Evolutionary conservation across 2,888 invertebrate species (phyloP), one percentile per base, ranked within the genome.

Genomic region (Lasioglossum oenotherae): DNA sequence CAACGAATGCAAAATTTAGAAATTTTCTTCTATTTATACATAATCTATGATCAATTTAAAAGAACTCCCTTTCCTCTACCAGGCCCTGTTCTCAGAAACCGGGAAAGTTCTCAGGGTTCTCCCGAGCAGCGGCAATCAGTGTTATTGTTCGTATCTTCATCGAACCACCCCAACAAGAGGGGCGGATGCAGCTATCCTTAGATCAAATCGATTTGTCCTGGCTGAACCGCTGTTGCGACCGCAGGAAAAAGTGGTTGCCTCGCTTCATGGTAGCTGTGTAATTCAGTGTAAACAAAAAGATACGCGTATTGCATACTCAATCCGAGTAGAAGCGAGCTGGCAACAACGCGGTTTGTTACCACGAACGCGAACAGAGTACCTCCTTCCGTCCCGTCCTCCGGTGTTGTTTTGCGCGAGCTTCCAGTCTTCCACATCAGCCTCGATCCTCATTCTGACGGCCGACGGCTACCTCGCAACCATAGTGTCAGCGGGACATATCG

Each of bases 211-310:
- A 88, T 89, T 88, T 86, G 85, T 81, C 87, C 82, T 87, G 78
- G 76, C 86, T 74, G 87, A 78, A 75, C 75, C 79, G 73, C 82
- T 73, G 79, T 71, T 78, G 80, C 79, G 71, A 79, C 72, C 31
- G 12, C 38, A 35, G 91, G 92, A 93, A 93, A 93, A 94, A 93
- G 92, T 84, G 90, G 93, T 92, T 91, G 82, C 91, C 88, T 90
- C 90, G 90, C 90, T 93, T 91, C 91, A 91, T 91, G 91, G 92
- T 93, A 93, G 92, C 91, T 90, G 89, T 93, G 93, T 93, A 93
- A 94, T 92, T 92, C 92, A 88, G 92, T 92, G 93, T 92, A 92
- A 92, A 92, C 89, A 93, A 93, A 92, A 92, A 91, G 89, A 86
- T 71, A 87, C 88, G 90, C 87, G 87, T 88, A 89, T 91, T 91